Evolutionary conservation across 2,113 vertebrate genomes (phyloP), one percentile per base, ranked within the genome.

Genomic region (Entelurus aequoreus): DNA sequence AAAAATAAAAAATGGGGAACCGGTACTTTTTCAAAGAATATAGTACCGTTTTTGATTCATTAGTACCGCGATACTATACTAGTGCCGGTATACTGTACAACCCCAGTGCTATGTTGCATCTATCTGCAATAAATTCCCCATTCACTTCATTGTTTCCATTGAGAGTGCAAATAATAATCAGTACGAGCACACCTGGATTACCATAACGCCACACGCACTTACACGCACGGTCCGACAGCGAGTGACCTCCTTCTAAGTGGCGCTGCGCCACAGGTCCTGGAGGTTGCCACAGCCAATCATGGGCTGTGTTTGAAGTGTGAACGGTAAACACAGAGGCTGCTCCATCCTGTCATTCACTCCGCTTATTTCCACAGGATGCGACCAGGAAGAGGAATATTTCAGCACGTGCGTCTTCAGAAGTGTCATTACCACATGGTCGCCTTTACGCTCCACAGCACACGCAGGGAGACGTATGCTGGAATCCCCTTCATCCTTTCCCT

Each of bases 251-350:
- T 61, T 84, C 78, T 84, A 84, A 87, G 78, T 87, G 80, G 81
- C 76, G 74, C 74, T 76, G 71, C 76, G 77, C 81, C 75, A 69
- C 72, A 78, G 84, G 85, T 82, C 77, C 66, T 55, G n/a, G 62
- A 82, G 83, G 84, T 86, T 79, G 66, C 83, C 69, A 72, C 82
- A 85, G 82, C 85, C 87, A 87, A 86, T 88, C 87, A 86, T 75
- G 78, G 69, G 76, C 82, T 76, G 69, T 86, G 82, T 88, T 86
- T 87, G 84, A 87, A 79, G 87, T 85, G 84, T 80, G 78, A 85
- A 85, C 79, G 85, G 84, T 88, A 86, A 88, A 88, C 84, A 87
- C 71, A 63, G 62, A 48, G 72, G 66, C 73, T 68, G 74, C 71
- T 76, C 85, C 80, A 77, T 72, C 63, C 78, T 85, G 84, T 70